Percentiles rank a stretch among this genome's conserved stretches.
phyloP scores from a whole-genome alignment of 2,797 vertebrate genomes.

The Coccyzus lansbergi region DNA sequence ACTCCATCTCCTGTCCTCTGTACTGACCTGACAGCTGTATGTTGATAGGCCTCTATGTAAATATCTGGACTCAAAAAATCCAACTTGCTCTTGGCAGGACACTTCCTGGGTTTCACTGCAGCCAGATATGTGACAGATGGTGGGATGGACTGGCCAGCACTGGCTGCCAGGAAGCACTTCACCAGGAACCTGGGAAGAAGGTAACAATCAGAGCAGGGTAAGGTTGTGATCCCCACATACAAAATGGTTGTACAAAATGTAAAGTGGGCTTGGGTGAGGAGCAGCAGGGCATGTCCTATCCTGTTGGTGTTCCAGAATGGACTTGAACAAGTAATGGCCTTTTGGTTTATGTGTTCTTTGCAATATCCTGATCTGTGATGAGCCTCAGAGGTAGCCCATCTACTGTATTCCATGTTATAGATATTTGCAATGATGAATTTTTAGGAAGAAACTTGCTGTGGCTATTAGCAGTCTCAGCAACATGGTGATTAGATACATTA shows the following conservation, averaged over 20 bases:
- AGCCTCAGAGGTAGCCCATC: not conserved
- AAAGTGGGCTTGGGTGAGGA: not conserved
- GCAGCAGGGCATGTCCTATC: not conserved
- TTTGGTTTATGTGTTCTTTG: not conserved
- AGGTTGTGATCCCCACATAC: not conserved
- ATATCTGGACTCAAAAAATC: constrained; percentile 77
- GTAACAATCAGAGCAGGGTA: not conserved
- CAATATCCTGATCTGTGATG: not conserved
- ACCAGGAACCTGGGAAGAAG: constrained; percentile 77
- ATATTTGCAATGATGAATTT: not conserved
- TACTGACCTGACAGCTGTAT: constrained; percentile 75
- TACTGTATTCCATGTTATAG: not conserved
- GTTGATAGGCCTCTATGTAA: constrained; percentile 75
- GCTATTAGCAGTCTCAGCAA: not conserved
- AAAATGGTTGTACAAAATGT: not conserved
- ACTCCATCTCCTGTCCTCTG: rapidly evolving
- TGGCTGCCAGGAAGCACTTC: constrained; percentile 72
- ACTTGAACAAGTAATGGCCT: not conserved
- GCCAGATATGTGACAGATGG: constrained; percentile 73
- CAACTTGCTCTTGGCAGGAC: constrained; percentile 63
- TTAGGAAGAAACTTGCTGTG: constrained; percentile 12
- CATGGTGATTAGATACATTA: not conserved
- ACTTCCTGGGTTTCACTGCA: constrained; percentile 11
- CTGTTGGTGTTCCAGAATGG: not conserved
- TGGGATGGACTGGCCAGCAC: constrained; percentile 57